Base-by-base conservation (phyloP, 2,888 invertebrate species). In the Eristalinus sepulchralis region DNA sequence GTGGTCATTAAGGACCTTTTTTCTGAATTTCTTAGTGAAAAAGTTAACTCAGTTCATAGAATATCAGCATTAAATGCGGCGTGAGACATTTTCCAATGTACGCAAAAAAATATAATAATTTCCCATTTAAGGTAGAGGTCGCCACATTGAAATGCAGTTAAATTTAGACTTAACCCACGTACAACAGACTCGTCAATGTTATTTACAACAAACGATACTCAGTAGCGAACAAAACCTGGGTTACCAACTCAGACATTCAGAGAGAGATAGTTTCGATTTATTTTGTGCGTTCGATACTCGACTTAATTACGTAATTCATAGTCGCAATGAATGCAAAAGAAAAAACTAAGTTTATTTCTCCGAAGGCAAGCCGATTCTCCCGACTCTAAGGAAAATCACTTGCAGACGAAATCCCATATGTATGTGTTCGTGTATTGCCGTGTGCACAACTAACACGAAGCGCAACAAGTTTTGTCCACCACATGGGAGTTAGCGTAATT, bases 401-500 rank as follows among this genome's bases (percentile, higher is more conserved):
- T 34, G n/a, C 55, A 68, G 68, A 53, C 13, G 47, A 63, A 72
- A 47, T 36, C 39, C 5, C 22, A 11, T 0, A 24, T 57, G 13
- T 24, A 24, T 24, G 24, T 27, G 27, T 13, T 13, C 17, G 47
- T 8, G 17, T 20, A 20, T 5, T 2, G 55, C 20, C 55, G 36
- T 63, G 33, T 24, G 9, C 34, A 57, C 34, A 57, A 59, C 55
- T 64, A 64, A 64, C 64, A 73, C 73, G 64, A 64, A 73, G 36
- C 55, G 57, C 73, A 27, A 73, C 73, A 73, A 57, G 73, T 73
- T 73, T 73, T 73, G 17, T 57, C 64, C 64, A 47, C 47, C 47
- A 73, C 36, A 73, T 73, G 63, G 63, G 63, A 73, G 55, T n/a
- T 53, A 64, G 55, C 57, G 64, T 66, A 67, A 75, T 57, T 75